Evolutionary conservation across 2,113 vertebrate species (phyloP).

Genomic region (Empidonax alnorum): DNA sequence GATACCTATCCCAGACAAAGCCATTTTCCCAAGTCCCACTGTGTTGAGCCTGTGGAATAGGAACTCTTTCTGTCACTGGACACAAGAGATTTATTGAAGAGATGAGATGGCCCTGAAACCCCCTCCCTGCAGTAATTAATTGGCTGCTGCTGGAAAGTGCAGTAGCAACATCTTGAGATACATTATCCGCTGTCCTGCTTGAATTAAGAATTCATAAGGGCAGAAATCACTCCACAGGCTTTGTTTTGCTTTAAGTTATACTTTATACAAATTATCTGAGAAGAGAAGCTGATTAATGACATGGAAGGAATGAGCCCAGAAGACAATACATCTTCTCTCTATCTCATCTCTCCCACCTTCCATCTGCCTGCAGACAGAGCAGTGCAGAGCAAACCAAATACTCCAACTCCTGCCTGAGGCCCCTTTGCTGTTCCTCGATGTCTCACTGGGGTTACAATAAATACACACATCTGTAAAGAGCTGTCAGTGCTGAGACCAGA

Average conservation of each 20-base stretch:
- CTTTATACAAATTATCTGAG: conserved; percentile 25
- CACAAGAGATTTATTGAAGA: conserved; percentile 1
- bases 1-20: neutral
- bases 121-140: neutral
- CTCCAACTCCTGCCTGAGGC: neutral
- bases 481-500: neutral
- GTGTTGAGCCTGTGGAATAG: neutral
- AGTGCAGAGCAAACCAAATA: neutral
- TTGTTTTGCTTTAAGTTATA: conserved; percentile 43
- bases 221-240: conserved; percentile 36
- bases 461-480: neutral
- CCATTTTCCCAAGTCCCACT: neutral
- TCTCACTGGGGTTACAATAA: neutral
- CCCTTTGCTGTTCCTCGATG: neutral
- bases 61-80: neutral
- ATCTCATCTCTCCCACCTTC: neutral
- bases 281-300: conserved; percentile 40
- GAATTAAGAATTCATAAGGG: conserved; percentile 52
- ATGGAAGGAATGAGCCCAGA: neutral
- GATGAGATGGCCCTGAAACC: neutral
- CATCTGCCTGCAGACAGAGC: neutral
- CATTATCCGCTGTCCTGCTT: conserved; percentile 12
- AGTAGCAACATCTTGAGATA: neutral
- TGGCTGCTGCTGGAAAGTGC: neutral
- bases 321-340: conserved; percentile 7